Conservation (phyloP, 2,888 invertebrate species). For the Pandemis corylana region DNA sequence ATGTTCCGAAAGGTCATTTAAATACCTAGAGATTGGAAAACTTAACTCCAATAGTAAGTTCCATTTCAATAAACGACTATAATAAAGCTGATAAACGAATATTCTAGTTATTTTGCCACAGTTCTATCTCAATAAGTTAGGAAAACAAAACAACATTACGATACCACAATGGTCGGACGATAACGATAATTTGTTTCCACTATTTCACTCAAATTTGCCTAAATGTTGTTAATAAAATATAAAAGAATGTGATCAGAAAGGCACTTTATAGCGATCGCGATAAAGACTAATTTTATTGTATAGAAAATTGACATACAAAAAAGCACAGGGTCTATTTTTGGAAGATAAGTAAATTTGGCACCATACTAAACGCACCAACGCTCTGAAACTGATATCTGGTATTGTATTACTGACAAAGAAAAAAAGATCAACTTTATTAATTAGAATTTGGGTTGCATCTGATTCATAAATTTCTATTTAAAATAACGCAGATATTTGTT, state of each 20-base stretch:
- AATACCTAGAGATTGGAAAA: neutral
- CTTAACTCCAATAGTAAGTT: neutral
- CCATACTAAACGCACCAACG: neutral
- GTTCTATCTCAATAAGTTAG: constrained; percentile 54
- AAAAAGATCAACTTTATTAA: too few species aligned
- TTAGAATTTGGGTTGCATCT: too few species aligned
- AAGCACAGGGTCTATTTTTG: neutral
- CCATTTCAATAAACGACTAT: constrained; percentile 4
- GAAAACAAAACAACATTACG: constrained; percentile 46
- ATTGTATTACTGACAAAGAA: too few species aligned
- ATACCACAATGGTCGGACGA: constrained; percentile 47
- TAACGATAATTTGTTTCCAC: neutral
- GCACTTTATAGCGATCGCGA: neutral
- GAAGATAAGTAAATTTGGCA: neutral
- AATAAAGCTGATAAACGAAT: constrained; percentile 39
- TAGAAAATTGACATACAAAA: neutral
- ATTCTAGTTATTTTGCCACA: constrained; percentile 56
- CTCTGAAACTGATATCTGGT: neutral
- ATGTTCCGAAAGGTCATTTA: constrained; percentile 19
- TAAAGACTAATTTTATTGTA: neutral
- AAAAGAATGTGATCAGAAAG: neutral
- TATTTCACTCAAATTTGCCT: neutral
- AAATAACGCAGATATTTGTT: too few species aligned
- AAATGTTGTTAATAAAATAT: neutral
- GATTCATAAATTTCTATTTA: too few species aligned